Evolutionary conservation across 2,113 vertebrate species (phyloP).

Genomic region (Oreocharis arfaki): DNA sequence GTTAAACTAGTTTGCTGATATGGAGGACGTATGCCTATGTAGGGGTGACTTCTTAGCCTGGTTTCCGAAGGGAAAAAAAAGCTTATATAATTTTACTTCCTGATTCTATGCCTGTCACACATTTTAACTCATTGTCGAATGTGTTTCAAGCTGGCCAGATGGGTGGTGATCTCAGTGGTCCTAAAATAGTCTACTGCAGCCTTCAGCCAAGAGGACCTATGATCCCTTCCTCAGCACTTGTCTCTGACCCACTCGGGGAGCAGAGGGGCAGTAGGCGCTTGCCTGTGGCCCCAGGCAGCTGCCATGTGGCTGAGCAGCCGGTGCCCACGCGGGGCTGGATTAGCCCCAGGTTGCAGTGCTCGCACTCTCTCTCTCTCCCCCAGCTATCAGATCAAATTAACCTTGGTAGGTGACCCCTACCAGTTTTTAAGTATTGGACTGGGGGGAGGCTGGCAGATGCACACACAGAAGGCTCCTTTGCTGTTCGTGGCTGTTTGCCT

Average conservation of each 20-base stretch:
- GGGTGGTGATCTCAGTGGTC: constrained; percentile 50
- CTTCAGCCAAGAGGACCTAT: not conserved
- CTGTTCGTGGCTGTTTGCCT: not conserved
- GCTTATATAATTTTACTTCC: constrained; percentile 9
- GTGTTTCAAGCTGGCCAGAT: constrained; percentile 53
- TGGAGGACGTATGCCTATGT: not conserved
- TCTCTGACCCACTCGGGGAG: not conserved
- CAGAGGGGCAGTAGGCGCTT: not conserved
- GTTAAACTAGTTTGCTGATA: not conserved
- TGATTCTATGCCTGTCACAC: constrained; percentile 15
- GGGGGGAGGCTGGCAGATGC: not conserved
- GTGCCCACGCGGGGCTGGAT: not conserved
- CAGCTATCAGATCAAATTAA: constrained; percentile 54
- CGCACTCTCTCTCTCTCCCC: not conserved
- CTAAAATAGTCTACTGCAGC: not conserved
- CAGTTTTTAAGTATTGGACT: not conserved
- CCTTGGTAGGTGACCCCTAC: constrained; percentile 28
- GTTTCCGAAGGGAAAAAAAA: not conserved
- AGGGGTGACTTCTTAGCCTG: not conserved
- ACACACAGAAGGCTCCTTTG: not conserved
- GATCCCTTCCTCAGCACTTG: not conserved
- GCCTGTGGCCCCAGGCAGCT: constrained; percentile 11
- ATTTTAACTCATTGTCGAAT: constrained; percentile 16
- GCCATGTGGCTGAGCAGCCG: constrained; percentile 30
- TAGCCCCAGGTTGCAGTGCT: not conserved